These are phyloP conservation scores for Stenotaenia linearis DNA, from an alignment of 2,888 invertebrate species.

Conservation along the genomic window DNA sequence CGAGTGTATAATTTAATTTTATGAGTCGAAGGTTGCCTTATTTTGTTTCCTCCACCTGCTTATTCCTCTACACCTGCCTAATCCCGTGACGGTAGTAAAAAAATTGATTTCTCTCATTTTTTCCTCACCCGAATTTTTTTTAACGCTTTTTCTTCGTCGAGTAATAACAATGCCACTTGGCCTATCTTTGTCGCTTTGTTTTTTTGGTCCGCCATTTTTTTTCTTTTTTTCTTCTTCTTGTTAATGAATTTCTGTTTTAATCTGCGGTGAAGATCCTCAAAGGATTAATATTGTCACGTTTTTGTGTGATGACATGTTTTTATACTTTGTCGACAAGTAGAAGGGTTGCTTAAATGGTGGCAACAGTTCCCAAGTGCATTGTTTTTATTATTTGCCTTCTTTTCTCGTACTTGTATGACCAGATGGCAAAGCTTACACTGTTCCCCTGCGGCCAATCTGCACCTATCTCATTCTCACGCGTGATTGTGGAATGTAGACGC, in stretches of 20 bases:
- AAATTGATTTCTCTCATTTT: not conserved
- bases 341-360: not conserved
- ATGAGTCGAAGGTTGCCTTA: not conserved
- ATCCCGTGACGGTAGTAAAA: not conserved
- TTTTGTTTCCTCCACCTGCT: not conserved
- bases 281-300: conserved; percentile 2
- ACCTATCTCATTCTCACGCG: not conserved
- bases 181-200: not conserved
- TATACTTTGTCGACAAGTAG: not conserved
- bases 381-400: not conserved
- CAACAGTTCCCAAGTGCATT: not conserved
- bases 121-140: not conserved
- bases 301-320: not conserved
- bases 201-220: not conserved
- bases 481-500: not conserved
- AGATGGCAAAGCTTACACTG: not conserved
- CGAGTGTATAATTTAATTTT: not conserved
- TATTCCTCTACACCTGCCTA: not conserved
- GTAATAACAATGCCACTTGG: not conserved
- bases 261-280: not conserved
- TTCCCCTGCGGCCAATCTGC: not conserved
- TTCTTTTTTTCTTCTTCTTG: not conserved
- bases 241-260: not conserved
- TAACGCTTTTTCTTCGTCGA: not conserved
- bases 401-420: not conserved